These are phyloP conservation scores for Xylocopa sonorina DNA, from an alignment of 1,140 invertebrate genomes.

Conservation along the genomic window DNA sequence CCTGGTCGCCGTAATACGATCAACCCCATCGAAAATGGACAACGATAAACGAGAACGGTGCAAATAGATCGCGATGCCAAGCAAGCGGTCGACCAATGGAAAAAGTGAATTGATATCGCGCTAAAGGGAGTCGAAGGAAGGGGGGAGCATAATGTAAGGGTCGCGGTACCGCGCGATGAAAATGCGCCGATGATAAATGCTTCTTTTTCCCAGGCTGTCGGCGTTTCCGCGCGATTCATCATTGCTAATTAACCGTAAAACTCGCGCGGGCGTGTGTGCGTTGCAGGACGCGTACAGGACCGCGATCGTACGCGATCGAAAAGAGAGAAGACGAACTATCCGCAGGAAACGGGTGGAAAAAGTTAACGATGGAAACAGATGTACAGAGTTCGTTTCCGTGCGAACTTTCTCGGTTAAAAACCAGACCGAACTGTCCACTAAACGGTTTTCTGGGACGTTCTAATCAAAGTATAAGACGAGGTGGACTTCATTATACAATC, in stretches of 20 bases:
- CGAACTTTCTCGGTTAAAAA: too few relatives aligned
- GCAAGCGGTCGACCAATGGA: not conserved
- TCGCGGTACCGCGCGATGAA: constrained; percentile 49
- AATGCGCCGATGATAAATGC: constrained; percentile 60
- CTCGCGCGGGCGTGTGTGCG: constrained; percentile 6
- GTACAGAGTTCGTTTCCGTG: too few relatives aligned
- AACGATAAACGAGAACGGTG: not conserved
- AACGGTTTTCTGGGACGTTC: too few relatives aligned
- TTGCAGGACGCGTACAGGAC: not conserved
- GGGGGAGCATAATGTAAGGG: constrained; percentile 30
- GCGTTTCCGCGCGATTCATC: constrained; percentile 55
- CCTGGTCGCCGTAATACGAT: too few relatives aligned
- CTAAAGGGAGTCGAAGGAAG: not conserved
- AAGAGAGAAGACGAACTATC: not conserved
- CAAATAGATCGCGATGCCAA: not conserved
- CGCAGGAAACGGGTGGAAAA: not conserved
- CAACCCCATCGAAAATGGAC: too few relatives aligned
- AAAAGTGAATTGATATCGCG: constrained; percentile 37
- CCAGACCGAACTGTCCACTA: too few relatives aligned
- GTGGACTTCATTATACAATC: too few relatives aligned
- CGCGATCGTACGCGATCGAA: not conserved
- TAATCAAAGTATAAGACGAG: too few relatives aligned
- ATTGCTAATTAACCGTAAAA: constrained; percentile 63
- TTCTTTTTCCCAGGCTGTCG: constrained; percentile 42
- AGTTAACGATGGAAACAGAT: too few relatives aligned